Evolutionary conservation across 2,797 vertebrate genomes (phyloP), one percentile per base, ranked within the genome.

Genomic region (Lindbergichthys nudifrons): DNA sequence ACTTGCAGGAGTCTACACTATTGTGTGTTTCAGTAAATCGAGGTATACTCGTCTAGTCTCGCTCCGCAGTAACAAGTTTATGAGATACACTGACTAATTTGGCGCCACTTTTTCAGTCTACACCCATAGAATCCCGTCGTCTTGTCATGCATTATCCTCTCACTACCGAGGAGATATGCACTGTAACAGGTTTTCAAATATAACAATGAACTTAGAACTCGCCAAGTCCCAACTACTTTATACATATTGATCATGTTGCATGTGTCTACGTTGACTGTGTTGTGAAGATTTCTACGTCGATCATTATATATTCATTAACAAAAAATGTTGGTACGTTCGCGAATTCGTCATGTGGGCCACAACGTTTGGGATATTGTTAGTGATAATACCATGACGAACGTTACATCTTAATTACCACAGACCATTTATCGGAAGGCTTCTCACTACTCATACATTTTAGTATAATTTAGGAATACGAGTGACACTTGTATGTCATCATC

Each of bases 101-200:
- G 94, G 95, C 95, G 95, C 95, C 95, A 96, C 94, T 96, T 96
- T 91, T 95, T 88, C 83, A 85, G 90, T 88, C 81, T 84, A 91
- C 89, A 91, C 91, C 88, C 92, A 85, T 91, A 78, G 19, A 88
- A 48, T 83, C 82, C 54, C 61, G 69, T 65, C 82, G 73, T 77
- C 81, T 83, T 83, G 70, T 82, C 87, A 70, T 75, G 80, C 71
- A 68, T 30, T 32, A 46, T 65, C 59, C 32, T 43, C 66, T 53
- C 63, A 62, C 66, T 60, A 50, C 56, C 63, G 56, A 74, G 77
- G 69, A 85, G 83, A 83, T 30, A 1, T 19, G 36, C 72, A 68
- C 36, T 5, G n/a, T 47, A 63, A 10, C 50, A 10, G 5, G 21
- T 42, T 36, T 16, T 11, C 45, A 23, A 14, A 70, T 39, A 42